phyloP scores from a whole-genome alignment of 1,140 invertebrate genomes.

The Trichogramma pretiosum region DNA sequence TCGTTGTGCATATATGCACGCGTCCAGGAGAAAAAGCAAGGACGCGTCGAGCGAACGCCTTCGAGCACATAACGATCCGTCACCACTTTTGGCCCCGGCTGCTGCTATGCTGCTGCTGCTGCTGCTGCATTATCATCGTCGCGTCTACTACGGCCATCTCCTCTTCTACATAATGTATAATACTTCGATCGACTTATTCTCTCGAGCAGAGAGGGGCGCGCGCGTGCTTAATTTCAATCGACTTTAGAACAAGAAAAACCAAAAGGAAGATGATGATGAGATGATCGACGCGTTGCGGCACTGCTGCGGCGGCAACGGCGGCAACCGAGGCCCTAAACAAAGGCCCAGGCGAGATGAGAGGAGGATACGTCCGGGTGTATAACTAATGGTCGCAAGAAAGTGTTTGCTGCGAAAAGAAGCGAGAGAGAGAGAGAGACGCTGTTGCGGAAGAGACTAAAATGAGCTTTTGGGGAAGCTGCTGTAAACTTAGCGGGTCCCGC shows the following conservation, averaged over 20 bases:
- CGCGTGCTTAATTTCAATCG: no score
- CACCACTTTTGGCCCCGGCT: slow-evolving; percentile 20
- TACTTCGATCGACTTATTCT: no score
- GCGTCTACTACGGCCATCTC: no score
- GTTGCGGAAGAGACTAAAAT: slow-evolving; percentile 21
- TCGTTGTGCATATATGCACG: no score
- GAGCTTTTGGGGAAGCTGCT: slow-evolving; percentile 25
- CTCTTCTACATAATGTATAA: no score
- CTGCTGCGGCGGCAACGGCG: neutral
- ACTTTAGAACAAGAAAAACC: no score
- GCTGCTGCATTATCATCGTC: no score
- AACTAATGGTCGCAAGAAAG: slow-evolving; percentile 24
- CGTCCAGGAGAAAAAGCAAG: neutral
- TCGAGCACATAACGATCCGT: slow-evolving; percentile 26
- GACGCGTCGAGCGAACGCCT: slow-evolving; percentile 15
- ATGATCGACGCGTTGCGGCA: slow-evolving; percentile 11
- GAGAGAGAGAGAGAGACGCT: slow-evolving; percentile 10
- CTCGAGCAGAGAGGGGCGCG: no score
- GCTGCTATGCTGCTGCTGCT: no score
- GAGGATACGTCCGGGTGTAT: slow-evolving; percentile 18
- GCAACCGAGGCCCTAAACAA: slow-evolving; percentile 17
- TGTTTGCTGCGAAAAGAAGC: no score
- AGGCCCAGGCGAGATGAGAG: slow-evolving; percentile 9
- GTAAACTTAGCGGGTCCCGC: slow-evolving; percentile 35
- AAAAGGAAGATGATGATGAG: no score